Percentiles rank a stretch among this genome's conserved stretches.
Conservation (phyloP, 1,140 invertebrate genomes). For the Ceratitis capitata region DNA sequence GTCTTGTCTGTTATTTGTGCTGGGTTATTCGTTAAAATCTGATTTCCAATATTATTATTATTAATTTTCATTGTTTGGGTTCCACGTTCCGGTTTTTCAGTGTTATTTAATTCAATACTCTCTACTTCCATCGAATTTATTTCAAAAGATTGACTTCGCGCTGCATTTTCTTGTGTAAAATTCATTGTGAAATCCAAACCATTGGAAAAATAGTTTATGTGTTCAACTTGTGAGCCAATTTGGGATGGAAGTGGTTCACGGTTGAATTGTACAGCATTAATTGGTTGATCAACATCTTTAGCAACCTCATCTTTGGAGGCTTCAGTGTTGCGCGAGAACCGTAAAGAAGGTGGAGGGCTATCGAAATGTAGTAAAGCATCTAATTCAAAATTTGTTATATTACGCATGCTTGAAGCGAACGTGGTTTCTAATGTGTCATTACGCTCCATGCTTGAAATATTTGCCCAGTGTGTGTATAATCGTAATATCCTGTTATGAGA, state of each 20-base stretch:
- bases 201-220: not conserved
- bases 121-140: not conserved
- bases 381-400: constrained; percentile 40
- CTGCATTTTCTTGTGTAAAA: not conserved
- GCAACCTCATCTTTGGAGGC: not conserved
- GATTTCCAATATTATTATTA: not conserved
- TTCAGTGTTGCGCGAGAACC: not conserved
- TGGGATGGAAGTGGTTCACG: constrained; percentile 22
- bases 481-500: constrained; percentile 51
- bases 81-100: not conserved
- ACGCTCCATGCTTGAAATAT: constrained; percentile 58
- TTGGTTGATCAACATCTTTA: not conserved
- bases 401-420: not conserved
- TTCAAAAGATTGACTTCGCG: not conserved
- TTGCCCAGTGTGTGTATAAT: constrained; percentile 43
- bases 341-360: constrained; percentile 7
- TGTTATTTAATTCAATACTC: not conserved
- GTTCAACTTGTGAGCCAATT: not conserved
- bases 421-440: constrained; percentile 41
- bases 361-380: constrained; percentile 39
- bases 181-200: not conserved
- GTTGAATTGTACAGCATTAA: not conserved
- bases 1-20: not conserved
- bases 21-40: not conserved
- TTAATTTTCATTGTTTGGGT: not conserved